Base-by-base conservation (phyloP, 2,888 invertebrate species). In the Andrena hattorfiana region DNA sequence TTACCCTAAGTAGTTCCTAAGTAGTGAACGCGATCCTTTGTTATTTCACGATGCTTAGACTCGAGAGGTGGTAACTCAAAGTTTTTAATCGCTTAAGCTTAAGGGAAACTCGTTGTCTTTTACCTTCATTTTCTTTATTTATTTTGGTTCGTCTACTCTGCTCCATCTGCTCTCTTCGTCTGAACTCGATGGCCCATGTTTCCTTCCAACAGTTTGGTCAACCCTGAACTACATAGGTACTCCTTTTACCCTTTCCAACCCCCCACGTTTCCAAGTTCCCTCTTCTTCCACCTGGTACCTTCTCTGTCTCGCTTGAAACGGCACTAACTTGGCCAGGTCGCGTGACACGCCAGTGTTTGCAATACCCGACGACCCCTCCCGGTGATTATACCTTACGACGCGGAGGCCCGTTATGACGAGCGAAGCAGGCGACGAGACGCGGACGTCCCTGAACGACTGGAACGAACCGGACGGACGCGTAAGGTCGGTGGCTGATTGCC, bases 281-380 rank as follows among this genome's bases (percentile, higher is more conserved):
- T 62, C 60, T 62, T 8, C 32, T 6, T 66, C 72, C 54, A 28
- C 68, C 20, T 59, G 35, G 56, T 54, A 54, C 54, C 23, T 69
- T 66, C 56, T 63, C 48, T 63, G 54, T 74, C 70, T 63, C 72
- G 73, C 51, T 32, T 62, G 51, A 59, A 72, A 16, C 77, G 75
- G 83, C 74, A 90, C 84, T 88, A 90, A 90, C 86, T 86, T 81
- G 77, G 69, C 64, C 80, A 67, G 78, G 80, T 90, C 85, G 89
- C 90, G 89, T 90, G 90, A 90, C 88, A 89, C 71, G 73, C 66
- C 75, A 85, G 84, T 87, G 87, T 90, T 90, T 86, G 85, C 81
- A 86, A 87, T 77, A 72, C 79, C 67, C 70, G 71, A 51, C 76
- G 79, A 87, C 81, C 60, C 73, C 75, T 62, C 63, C 75, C 69